Evolutionary conservation across 2,797 vertebrate genomes (phyloP), one percentile per base, ranked within the genome.

Genomic region (Melanotaenia pygmaea): DNA sequence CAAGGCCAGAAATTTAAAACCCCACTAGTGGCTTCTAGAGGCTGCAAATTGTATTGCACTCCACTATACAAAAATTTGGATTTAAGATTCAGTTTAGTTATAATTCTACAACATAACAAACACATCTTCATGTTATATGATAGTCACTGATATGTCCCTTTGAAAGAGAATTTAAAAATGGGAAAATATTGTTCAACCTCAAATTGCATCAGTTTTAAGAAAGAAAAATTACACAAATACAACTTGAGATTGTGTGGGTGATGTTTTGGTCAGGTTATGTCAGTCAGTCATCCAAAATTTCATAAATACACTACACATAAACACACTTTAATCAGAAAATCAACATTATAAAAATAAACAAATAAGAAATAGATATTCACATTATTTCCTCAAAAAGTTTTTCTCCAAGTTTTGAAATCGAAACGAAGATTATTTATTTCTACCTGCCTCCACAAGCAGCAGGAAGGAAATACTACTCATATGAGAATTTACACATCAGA

Each of bases 1-100:
- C 7, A 72, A 40, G 51, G 57, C 40, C 20, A 59, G 24, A 56
- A 22, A 24, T 47, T 30, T 47, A 58, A 71, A 61, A 35, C 16
- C 3, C 28, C 22, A 32, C 47, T 4, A 26, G 28, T 28, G 47
- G 59, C 32, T 70, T 40, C 14, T 24, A 58, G 14, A 57, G 24
- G 59, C n/a, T 32, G 12, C 22, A 51, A 56, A 59, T 56, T 74
- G 11, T 40, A 74, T 65, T 65, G 28, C 47, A 67, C 3, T 24
- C 18, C 3, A 59, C 4, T 37, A 11, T 37, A 37, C 11, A 37
- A 37, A 37, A 9, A 22, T 53, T 22, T 53, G 11, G 22, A 11
- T 24, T 22, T 1, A 53, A 12, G n/a, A 53, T 24, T 53, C 32
- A 40, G 1, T 43, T 18, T 16, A 3, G 3, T 43, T 43, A 16